Evolutionary conservation across 2,113 vertebrate genomes (phyloP), one percentile per base, ranked within the genome.

Genomic region (Carassius gibelio): DNA sequence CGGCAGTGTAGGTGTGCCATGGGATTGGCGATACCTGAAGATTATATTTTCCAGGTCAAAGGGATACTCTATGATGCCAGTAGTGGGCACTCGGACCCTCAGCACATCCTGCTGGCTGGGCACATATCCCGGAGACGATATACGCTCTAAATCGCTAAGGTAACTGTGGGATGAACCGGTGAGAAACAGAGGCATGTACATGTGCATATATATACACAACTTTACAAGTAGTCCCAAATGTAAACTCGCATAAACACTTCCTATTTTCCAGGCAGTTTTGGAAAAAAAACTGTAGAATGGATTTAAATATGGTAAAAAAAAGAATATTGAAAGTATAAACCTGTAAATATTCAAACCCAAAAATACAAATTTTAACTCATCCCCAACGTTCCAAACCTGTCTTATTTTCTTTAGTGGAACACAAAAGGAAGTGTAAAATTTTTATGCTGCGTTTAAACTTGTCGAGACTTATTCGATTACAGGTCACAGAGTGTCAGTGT

Each of bases 31-130:
- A 89, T 94, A 99, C 98, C 98, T 97, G 96, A 99, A 98, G 92
- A 99, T 96, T 93, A 98, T 95, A 91, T 96, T 98, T 94, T 98
- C 96, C 94, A 99, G 94, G 93, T 98, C 96, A 88, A 98, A 99
- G 26, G 97, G 97, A 92, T 98, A 98, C 90, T 98, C 97, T 91
- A 98, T 98, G 95, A 98, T 98, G 84, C 97, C 97, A 0, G 97
- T 97, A 84, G 97, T 98, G 84, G 97, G 97, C 88, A 98, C 97
- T 84, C 97, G 92, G 71, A 98, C 97, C 91, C 96, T 95, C 89
- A 99, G 94, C 89, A 98, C 96, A 66, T 98, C 97, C 93, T 99
- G 97, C 92, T 97, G 96, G 83, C 94, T 97, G 91, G 97, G 97
- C 90, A 98, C 93, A 89, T 96, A 98, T 91, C 95, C 95, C 0